phyloP scores from a whole-genome alignment of 2,113 vertebrate genomes.

The Morone saxatilis region DNA sequence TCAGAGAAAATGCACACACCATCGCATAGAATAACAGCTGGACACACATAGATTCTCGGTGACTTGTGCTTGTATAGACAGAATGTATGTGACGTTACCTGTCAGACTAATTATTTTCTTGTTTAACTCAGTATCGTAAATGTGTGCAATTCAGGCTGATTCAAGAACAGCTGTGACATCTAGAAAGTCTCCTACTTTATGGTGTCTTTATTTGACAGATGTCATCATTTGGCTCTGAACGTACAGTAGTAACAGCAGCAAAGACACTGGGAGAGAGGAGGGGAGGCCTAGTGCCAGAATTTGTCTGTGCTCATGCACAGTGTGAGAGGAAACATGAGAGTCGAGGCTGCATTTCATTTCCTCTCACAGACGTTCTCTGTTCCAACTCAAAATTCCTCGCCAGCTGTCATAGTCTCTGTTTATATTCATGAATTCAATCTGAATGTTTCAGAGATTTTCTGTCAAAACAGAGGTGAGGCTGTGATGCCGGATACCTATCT shows the following conservation, averaged over 20 bases:
- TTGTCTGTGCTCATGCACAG: slow-evolving; percentile 24
- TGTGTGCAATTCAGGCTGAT: slow-evolving; percentile 15
- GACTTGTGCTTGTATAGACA: background rate
- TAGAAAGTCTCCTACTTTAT: slow-evolving; percentile 31
- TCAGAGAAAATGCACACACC: slow-evolving; percentile 9
- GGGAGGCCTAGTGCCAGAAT: slow-evolving; percentile 23
- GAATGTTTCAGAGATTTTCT: slow-evolving; percentile 67
- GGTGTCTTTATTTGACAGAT: slow-evolving; percentile 43
- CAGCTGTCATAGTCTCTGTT: slow-evolving; percentile 66
- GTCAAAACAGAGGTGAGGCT: slow-evolving; percentile 63
- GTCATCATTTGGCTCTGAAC: slow-evolving; percentile 43
- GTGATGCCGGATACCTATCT: slow-evolving; percentile 39
- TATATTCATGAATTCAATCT: slow-evolving; percentile 77
- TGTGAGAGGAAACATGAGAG: slow-evolving; percentile 48
- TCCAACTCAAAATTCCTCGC: slow-evolving; percentile 64
- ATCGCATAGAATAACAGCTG: background rate
- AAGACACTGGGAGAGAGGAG: slow-evolving; percentile 8
- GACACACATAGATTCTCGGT: slow-evolving; percentile 1
- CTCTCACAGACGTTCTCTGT: slow-evolving; percentile 54
- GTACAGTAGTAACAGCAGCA: slow-evolving; percentile 29
- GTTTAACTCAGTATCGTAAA: slow-evolving; percentile 24
- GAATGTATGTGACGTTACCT: background rate
- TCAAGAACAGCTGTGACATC: slow-evolving; percentile 26
- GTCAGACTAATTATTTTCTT: slow-evolving; percentile 17
- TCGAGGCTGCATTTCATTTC: slow-evolving; percentile 64